Evolutionary conservation across 2,888 invertebrate species (phyloP).

Genomic region (Volucella bombylans): DNA sequence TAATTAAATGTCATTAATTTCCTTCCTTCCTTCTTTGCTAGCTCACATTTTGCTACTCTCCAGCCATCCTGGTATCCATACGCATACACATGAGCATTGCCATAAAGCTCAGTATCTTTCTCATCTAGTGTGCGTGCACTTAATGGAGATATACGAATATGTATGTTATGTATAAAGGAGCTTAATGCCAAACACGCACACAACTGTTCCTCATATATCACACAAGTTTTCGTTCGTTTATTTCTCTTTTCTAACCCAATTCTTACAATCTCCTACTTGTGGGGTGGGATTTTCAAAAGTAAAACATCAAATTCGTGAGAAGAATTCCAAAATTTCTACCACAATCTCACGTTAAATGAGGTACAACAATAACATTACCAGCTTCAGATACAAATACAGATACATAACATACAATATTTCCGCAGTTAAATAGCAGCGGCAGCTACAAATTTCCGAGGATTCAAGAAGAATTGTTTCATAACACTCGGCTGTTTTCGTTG

Average conservation of each 20-base stretch:
- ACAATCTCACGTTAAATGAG: conserved; percentile 1
- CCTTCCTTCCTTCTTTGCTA: neutral
- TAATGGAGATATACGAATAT: conserved; percentile 12
- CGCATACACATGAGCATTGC: neutral
- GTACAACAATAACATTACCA: neutral
- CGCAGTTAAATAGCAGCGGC: no score
- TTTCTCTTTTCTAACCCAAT: neutral
- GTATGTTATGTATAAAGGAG: neutral
- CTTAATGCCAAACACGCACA: conserved; percentile 44
- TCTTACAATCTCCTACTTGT: neutral
- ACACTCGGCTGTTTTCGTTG: no score
- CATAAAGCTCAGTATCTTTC: conserved; percentile 28
- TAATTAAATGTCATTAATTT: conserved; percentile 49
- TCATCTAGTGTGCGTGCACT: conserved; percentile 21
- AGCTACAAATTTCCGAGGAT: neutral
- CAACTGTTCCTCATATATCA: conserved; percentile 21
- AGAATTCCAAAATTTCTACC: conserved; percentile 35
- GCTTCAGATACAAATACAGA: neutral
- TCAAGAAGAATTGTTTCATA: neutral
- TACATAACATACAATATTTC: no score
- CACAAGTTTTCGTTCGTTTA: neutral
- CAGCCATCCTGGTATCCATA: neutral
- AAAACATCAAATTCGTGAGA: conserved; percentile 46
- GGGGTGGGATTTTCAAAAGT: conserved; percentile 22
- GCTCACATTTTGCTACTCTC: no score